phyloP scores from a whole-genome alignment of 1,140 invertebrate species.

The Brachionus calyciflorus region DNA sequence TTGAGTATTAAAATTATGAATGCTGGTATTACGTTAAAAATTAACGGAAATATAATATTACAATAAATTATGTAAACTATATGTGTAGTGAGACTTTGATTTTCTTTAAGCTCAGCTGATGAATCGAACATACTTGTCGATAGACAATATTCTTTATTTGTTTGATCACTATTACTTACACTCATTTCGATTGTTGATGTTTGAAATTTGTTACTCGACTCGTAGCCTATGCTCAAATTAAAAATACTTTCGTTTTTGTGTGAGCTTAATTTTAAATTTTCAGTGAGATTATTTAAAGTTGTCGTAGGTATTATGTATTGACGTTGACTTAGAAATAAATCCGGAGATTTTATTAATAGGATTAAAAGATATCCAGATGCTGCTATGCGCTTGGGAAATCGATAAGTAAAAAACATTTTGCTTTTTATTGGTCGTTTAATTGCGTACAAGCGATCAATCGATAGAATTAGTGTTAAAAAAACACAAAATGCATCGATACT shows the following conservation, averaged over 20 bases:
- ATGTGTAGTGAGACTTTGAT: not conserved
- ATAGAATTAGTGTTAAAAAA: constrained; percentile 31
- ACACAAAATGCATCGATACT: constrained; percentile 35
- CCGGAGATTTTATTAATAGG: not conserved
- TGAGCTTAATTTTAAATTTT: not conserved
- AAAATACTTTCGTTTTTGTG: not conserved
- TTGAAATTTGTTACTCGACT: not conserved
- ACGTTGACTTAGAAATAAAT: constrained; percentile 23
- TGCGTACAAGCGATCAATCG: constrained; percentile 26
- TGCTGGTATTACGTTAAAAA: constrained; percentile 29
- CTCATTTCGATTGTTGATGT: constrained; percentile 9
- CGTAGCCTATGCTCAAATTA: not conserved
- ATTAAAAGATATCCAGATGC: constrained; percentile 5
- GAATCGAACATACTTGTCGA: constrained; percentile 3
- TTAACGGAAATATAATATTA: constrained; percentile 35
- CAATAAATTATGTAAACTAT: constrained; percentile 15
- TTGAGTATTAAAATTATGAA: constrained; percentile 22
- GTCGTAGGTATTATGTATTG: not conserved
- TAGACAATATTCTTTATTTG: not conserved
- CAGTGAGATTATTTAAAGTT: not conserved
- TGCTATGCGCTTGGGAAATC: constrained; percentile 24
- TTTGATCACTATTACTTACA: not conserved
- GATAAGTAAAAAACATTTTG: constrained; percentile 11
- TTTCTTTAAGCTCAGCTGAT: not conserved
- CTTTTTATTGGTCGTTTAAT: constrained; percentile 43